phyloP scores from a whole-genome alignment of 2,888 invertebrate genomes.

The Eupithecia insigniata region DNA sequence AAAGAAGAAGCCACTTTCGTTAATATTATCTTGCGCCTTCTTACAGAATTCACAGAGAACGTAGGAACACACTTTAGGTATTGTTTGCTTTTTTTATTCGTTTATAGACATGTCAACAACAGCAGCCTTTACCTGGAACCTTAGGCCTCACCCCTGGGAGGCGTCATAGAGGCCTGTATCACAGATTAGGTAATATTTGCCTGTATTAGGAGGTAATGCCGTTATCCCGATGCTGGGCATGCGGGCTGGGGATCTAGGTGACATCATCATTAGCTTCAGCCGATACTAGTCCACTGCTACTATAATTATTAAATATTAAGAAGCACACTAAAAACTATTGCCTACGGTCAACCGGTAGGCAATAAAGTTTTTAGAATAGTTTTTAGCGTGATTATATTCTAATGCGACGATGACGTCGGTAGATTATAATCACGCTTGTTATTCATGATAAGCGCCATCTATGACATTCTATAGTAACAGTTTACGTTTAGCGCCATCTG shows the following conservation, averaged over 20 bases:
- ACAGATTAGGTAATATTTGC: no score
- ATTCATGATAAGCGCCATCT: conserved; percentile 1
- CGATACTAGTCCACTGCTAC: not conserved
- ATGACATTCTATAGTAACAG: not conserved
- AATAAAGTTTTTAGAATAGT: no score
- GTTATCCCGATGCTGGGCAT: not conserved
- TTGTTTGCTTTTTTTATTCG: not conserved
- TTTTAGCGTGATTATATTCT: no score
- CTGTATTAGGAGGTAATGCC: no score
- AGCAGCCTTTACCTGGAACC: not conserved
- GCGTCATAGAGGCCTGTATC: no score
- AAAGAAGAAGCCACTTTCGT: not conserved
- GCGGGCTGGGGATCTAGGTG: not conserved
- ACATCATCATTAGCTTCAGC: not conserved
- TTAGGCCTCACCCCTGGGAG: not conserved
- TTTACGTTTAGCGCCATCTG: conserved; percentile 48
- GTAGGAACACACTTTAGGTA: not conserved
- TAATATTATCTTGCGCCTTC: not conserved
- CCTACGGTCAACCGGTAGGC: no score
- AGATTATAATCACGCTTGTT: not conserved
- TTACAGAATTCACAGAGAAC: not conserved
- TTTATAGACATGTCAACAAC: not conserved
- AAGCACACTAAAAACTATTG: not conserved
- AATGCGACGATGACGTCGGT: no score
- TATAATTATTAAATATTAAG: not conserved